Base-by-base conservation (phyloP, 2,888 invertebrate genomes). In the Cordilura impudica region DNA sequence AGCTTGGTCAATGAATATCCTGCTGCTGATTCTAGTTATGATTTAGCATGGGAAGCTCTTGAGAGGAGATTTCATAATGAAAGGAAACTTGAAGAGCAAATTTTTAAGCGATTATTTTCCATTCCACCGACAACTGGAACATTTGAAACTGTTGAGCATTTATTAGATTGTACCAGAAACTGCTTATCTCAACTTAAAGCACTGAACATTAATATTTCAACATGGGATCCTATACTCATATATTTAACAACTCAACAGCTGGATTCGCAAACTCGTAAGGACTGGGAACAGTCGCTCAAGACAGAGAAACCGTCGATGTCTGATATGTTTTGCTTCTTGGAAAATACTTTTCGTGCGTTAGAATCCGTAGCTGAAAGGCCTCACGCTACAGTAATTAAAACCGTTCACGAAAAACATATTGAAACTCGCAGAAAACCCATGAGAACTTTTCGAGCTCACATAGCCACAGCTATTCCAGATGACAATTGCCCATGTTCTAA, bases 1-100 rank as follows among this genome's bases (percentile, higher is more conserved):
- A 65, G 56, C 6, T 45, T 76, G 31, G 51, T 71, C 10, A 51
- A 65, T 16, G 54, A 77, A 45, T 77, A 53, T 45, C 77, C 77
- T 26, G 66, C 77, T 12, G 35, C 61, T 16, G 77, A 70, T 23
- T 18, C 66, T 5, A 71, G 71, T 47, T 66, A 77, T 19, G 53
- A 58, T 14, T 23, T 63, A 21, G 71, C 65, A 21, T 71, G 71
- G 71, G 21, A 51, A 21, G 67, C 74, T n/a, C 29, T 74, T 31
- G 47, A 43, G 14, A 66, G 31, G 12, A 78, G 63, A 54, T 72
- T 72, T 47, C 71, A 61, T 26, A 77, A 71, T 39, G 23, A 53
- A 54, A 45, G 71, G 29, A 71, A 49, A 26, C 54, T 77, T 0
- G 69, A 49, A 8, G 69, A 75, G 45, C 56, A 54, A 75, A 75